Evolutionary conservation across 2,113 vertebrate genomes (phyloP).

Genomic region (Baryphthengus martii): DNA sequence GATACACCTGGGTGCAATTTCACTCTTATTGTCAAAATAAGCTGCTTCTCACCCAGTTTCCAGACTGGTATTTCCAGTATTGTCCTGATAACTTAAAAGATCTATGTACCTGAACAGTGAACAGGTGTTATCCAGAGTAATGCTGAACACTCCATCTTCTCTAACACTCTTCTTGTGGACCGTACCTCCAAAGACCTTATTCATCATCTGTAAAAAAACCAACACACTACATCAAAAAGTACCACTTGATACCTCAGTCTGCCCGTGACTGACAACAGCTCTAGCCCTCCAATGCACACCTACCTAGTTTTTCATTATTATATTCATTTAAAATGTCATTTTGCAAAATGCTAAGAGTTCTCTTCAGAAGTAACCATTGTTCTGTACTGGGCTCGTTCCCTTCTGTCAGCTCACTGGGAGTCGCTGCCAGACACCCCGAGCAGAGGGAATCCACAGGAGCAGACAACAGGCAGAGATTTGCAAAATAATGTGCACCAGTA

Average conservation of each 20-base stretch:
- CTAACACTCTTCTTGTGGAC: conserved; percentile 94
- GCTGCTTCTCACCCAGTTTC: background rate
- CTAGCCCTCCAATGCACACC: background rate
- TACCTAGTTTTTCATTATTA: background rate
- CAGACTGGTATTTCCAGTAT: background rate
- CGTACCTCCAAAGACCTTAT: conserved; percentile 97
- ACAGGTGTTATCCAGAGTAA: conserved; percentile 91
- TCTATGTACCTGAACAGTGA: conserved; percentile 89
- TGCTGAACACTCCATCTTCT: conserved; percentile 95
- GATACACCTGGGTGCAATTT: background rate
- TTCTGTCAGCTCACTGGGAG: background rate
- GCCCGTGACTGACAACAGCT: background rate
- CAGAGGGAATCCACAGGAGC: background rate
- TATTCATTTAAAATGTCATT: accelerated
- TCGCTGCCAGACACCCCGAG: accelerated
- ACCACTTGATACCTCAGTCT: background rate
- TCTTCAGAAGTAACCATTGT: background rate
- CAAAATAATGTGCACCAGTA: accelerated
- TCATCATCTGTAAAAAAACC: conserved; percentile 90
- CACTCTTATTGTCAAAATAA: background rate
- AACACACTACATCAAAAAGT: background rate
- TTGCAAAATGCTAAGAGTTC: accelerated
- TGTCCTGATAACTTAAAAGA: accelerated
- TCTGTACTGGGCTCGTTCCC: accelerated
- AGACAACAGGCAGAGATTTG: background rate